Base-by-base conservation (phyloP, 2,888 invertebrate species). In the Heliconius aoede region DNA sequence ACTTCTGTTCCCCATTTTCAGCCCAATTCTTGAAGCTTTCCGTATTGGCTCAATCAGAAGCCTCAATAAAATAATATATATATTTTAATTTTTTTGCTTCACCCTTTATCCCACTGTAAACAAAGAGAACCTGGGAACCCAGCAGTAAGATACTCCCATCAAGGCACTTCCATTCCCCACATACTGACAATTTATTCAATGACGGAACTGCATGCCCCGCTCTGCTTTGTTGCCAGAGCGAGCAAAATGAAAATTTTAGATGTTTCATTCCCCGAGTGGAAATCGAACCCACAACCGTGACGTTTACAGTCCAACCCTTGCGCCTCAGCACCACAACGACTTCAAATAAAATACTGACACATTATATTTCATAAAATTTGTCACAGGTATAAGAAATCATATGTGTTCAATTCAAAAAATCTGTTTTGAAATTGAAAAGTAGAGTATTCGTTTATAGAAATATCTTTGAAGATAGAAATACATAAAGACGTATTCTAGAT, bases 381-480 rank as follows among this genome's bases (percentile, higher is more conserved):
- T 69, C 30, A 69, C 21, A 69, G 28, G 30, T 13, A 69, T 55
- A 55, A 30, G 51, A 55, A 30, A 69, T 69, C n/a, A 51, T 46
- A 46, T 68, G 28, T 55, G 13, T 69, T 69, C 13, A n/a, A 69
- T 69, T 51, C 15, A 30, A 69, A 51, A 69, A 69, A 28, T 1
- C 69, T 55, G 51, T 69, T 55, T 55, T 69, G 51, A n/a, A 69
- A 55, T 55, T 51, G 55, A 69, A 51, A 69, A 69, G 30, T 30
- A 30, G 51, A 69, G 55, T 69, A 69, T 69, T 55, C 51, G 69
- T 69, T 69, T 55, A 55, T 55, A n/a, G n/a, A 69, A 69, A 69
- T 28, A n/a, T 69, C 55, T 30, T 55, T 30, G 55, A 30, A 28
- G 69, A 30, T 30, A 30, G 30, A 55, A 69, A 69, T 69, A 55